Base-by-base conservation (phyloP, 2,797 vertebrate genomes). In the Sebastolobus alascanus region DNA sequence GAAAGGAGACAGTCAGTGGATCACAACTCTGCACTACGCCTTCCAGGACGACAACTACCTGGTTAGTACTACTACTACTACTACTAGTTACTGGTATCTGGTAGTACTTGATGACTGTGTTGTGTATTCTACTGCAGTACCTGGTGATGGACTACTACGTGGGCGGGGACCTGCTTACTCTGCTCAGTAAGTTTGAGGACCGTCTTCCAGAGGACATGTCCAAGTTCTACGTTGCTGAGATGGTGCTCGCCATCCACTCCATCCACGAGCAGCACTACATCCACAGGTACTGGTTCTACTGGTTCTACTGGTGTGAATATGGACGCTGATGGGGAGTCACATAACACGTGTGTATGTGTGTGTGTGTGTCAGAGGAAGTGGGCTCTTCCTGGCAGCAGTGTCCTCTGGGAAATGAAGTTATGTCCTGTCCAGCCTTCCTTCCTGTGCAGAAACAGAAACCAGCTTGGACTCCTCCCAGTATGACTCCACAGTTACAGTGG, bases 91-190 rank as follows among this genome's bases (percentile, higher is more conserved):
- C 20, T 56, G 5, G 4, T 43, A 43, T 5, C 40, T 43, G 14
- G 46, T 20, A 8, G 46, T 50, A 50, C 46, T 20, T 58, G 31
- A 3, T 61, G 16, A 12, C 14, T 18, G 2, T 37, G 33, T 31
- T 18, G 22, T 25, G 20, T 64, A 5, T 40, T 64, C 59, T 5
- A 35, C 25, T 80, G n/a, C 76, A 93, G 93, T 94, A 94, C 76
- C 84, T 99, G 83, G 98, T 99, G 80, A 99, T 99, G 98, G 98
- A 99, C 88, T 99, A 99, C 96, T 99, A 99, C 0, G 98, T 99
- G 78, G 98, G 98, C 3, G 98, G 98, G 0, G 98, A 99, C 92
- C 94, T 99, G 80, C 92, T 99, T 92, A 99, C 98, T 0, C 96
- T 99, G 88, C 98, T 99, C 92, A 99, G 98, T 92, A 99, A 99